Base-by-base conservation (phyloP, 2,888 invertebrate species). In the Andricus quercusramuli region DNA sequence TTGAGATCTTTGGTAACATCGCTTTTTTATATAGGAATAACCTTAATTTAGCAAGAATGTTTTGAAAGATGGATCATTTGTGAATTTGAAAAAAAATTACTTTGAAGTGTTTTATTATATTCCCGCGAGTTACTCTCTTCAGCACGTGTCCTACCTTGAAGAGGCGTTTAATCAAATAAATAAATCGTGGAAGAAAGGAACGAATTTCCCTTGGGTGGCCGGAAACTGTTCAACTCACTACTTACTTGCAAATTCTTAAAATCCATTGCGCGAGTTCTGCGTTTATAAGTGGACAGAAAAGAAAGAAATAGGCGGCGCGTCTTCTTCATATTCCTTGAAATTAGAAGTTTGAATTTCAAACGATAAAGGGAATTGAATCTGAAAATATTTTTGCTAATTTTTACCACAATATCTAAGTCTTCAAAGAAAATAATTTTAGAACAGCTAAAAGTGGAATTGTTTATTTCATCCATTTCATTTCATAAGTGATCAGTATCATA, bases 201-300 rank as follows among this genome's bases (percentile, higher is more conserved):
- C 25, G 70, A 70, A 70, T 70, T 70, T 70, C 70, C 70, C 70
- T 51, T 51, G 70, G 70, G 70, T 70, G 29, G 51, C 29, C 25
- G 25, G 29, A 29, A 70, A 70, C 29, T 70, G 51, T 20, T 6
- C 47, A 70, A 51, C 47, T 22, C 25, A 70, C 51, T 51, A 20
- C 44, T 44, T 47, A 47, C 47, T 70, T 70, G 68, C 68, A 68
- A 68, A 68, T 68, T 68, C 68, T 68, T 22, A 68, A 25, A 68
- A 68, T 44, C 25, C 44, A 25, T 8, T 68, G 25, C 22, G 68
- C 68, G 41, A 68, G 25, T 67, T 67, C 44, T 41, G 41, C 67
- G 44, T 67, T 67, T 44, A 67, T 44, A 67, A 67, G 20, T 41
- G 1, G 37, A 37, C 37, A 9, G 8, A 37, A 37, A 37, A 37